These are phyloP conservation scores for Aphaenogaster floridana DNA, from an alignment of 1,140 invertebrate genomes.

Conservation along the genomic window DNA sequence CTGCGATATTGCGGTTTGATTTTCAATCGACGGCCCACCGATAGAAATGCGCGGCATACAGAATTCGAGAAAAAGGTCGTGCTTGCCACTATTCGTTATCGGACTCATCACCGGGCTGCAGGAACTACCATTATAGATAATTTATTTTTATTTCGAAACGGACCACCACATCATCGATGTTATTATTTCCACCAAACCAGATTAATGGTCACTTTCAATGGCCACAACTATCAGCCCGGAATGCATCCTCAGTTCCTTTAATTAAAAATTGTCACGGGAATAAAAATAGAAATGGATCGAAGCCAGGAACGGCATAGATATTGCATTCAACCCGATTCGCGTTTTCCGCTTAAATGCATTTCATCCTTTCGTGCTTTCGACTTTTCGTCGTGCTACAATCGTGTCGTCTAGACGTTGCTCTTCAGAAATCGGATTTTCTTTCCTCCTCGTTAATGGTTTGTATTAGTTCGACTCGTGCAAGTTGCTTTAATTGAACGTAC, in stretches of 20 bases:
- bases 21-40: constrained; percentile 34
- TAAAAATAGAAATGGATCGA: constrained; percentile 62
- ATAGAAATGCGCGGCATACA: neutral
- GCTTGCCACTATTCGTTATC: constrained; percentile 31
- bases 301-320: constrained; percentile 58
- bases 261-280: constrained; percentile 9
- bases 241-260: constrained; percentile 52
- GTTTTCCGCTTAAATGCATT: constrained; percentile 25
- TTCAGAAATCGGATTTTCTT: constrained; percentile 60
- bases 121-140: neutral
- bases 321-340: constrained; percentile 31
- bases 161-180: neutral
- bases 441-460: constrained; percentile 65
- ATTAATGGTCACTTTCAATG: constrained; percentile 13
- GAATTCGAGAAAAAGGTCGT: constrained; percentile 22
- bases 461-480: constrained; percentile 61
- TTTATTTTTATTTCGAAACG: constrained; percentile 39
- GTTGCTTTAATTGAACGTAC: constrained; percentile 69
- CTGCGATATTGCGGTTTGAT: constrained; percentile 56
- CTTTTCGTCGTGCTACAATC: constrained; percentile 15
- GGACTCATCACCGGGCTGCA: neutral
- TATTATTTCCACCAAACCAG: constrained; percentile 39
- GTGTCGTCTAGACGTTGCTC: constrained; percentile 9
- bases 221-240: neutral
- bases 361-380: neutral